Conservation (phyloP, 2,113 vertebrate genomes). For the Tretioscincus oriximinensis region DNA sequence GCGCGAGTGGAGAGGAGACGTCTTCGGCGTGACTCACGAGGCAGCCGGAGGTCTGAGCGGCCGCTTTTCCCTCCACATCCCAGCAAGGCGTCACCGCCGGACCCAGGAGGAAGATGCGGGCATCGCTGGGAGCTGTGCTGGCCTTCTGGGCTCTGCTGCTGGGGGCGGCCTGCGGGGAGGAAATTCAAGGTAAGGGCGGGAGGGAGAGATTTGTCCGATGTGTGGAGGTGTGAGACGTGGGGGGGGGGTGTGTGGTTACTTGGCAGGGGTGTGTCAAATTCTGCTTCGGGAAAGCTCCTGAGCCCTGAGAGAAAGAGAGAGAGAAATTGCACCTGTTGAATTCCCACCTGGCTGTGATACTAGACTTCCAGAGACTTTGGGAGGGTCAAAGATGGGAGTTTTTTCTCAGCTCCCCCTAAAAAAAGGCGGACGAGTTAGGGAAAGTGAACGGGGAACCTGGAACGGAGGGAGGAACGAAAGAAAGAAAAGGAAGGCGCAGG, state of each 20-base stretch:
- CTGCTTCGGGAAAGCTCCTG: too few species aligned
- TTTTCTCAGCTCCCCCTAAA: too few species aligned
- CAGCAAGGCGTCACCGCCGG: not conserved
- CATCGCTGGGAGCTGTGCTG: not conserved
- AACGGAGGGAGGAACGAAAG: not conserved
- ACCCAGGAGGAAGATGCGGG: not conserved
- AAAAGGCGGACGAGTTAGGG: not conserved
- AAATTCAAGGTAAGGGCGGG: not conserved
- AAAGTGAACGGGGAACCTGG: not conserved
- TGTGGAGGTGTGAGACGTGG: too few species aligned
- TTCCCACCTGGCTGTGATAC: not conserved
- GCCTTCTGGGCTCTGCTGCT: not conserved
- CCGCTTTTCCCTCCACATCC: not conserved
- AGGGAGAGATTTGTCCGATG: too few species aligned
- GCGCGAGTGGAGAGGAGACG: too few species aligned
- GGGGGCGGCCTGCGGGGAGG: not conserved
- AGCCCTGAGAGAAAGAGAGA: not conserved
- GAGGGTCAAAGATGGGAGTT: too few species aligned
- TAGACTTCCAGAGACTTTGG: too few species aligned
- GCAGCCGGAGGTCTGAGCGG: not conserved
- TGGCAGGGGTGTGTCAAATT: too few species aligned
- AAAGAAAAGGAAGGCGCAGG: not conserved
- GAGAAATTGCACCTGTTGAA: not conserved
- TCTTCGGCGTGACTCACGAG: constrained; percentile 8
- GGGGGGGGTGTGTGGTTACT: too few species aligned